Base-by-base conservation (phyloP, 2,797 vertebrate genomes). In the Scomberomorus guttatus region DNA sequence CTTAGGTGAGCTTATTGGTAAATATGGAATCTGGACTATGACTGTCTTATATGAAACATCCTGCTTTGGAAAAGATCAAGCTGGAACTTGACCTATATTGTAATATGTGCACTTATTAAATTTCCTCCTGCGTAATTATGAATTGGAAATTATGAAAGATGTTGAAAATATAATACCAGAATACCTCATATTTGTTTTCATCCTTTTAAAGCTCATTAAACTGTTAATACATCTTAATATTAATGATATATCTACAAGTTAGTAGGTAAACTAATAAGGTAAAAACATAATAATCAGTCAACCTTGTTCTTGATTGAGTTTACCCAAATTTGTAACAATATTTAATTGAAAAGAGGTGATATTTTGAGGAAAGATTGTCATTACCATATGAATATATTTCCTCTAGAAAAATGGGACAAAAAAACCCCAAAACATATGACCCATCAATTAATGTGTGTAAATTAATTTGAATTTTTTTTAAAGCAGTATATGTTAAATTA, bases 51-150 rank as follows among this genome's bases (percentile, higher is more conserved):
- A 70, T 62, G 63, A 77, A 70, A 51, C 72, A 67, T 63, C 68
- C 76, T 78, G 58, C 58, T 83, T 58, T 56, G 73, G 63, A 86
- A 82, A 89, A 89, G 88, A 94, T 95, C 95, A 96, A 96, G 95
- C 95, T 95, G 95, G 95, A 96, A 90, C 95, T 96, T 96, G 95
- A 96, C 89, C 80, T 84, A 71, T 89, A 86, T 86, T 89, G 59
- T 86, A 81, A 71, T 80, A 82, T 72, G 64, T 85, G 86, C 87
- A 91, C 88, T 93, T 89, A 89, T 76, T 81, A 82, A 89, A 87
- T 72, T 48, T 75, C 74, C 80, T 87, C 67, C 82, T 73, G 75
- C 65, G 80, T 79, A 72, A 69, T 80, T 77, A 78, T 42, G 18
- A 86, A 89, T 88, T 89, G 78, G 83, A 85, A 71, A 85, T 66